Evolutionary conservation across 2,113 vertebrate species (phyloP).

Genomic region (Mungos mungo): DNA sequence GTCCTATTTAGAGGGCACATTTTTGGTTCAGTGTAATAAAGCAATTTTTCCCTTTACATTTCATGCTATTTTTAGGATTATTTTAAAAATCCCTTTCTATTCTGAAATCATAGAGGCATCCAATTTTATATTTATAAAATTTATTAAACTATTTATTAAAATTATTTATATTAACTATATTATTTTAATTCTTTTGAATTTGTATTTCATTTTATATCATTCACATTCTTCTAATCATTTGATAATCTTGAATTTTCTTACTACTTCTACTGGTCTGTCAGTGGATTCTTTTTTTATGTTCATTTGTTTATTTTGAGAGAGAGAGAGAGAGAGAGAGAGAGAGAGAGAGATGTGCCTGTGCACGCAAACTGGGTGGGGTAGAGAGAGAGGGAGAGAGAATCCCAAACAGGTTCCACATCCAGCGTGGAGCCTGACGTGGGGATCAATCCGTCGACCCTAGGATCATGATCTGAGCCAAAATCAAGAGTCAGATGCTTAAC

Average conservation of each 20-base stretch:
- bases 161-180: background rate
- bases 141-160: background rate
- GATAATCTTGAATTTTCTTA: background rate
- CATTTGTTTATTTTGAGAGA: too few species aligned
- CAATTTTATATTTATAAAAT: background rate
- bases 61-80: background rate
- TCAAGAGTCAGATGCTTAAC: too few species aligned
- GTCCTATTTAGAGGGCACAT: background rate
- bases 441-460: too few species aligned
- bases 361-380: too few species aligned
- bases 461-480: too few species aligned
- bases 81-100: background rate
- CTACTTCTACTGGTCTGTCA: background rate
- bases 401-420: too few species aligned
- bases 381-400: too few species aligned
- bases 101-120: background rate
- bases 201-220: background rate
- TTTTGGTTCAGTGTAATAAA: background rate
- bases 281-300: background rate
- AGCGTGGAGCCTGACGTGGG: too few species aligned
- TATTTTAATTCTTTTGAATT: constrained; percentile 14
- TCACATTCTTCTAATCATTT: background rate
- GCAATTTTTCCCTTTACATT: background rate
- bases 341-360: too few species aligned
- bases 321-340: too few species aligned